A percentile compares a stretch with the other conserved stretches of the same genome.
phyloP scores from a whole-genome alignment of 2,888 invertebrate species.

The Schrankia costaestrigalis region DNA sequence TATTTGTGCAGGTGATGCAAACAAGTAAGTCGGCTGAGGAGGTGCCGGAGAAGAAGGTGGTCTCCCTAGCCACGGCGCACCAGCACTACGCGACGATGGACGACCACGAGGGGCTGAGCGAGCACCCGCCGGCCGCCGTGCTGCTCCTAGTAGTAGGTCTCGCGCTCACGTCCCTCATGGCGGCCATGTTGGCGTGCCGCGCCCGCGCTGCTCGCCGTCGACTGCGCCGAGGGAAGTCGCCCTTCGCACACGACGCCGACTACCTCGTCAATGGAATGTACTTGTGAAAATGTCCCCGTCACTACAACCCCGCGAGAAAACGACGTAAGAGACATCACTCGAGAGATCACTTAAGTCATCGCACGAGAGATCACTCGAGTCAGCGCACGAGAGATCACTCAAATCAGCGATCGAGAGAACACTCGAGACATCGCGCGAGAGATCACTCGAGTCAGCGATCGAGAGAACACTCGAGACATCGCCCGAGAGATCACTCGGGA shows the following conservation, averaged over 20 bases:
- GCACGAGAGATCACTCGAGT: too few species aligned
- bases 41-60: constrained; percentile 14
- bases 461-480: too few species aligned
- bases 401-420: too few species aligned
- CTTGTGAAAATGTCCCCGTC: constrained; percentile 76
- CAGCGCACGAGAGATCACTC: too few species aligned
- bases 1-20: constrained; percentile 7
- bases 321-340: too few species aligned
- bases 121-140: constrained; percentile 89
- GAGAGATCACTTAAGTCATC: too few species aligned
- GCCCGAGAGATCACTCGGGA: too few species aligned
- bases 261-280: constrained; percentile 99
- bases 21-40: constrained; percentile 6
- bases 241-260: constrained; percentile 95
- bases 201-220: constrained; percentile 89
- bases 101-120: constrained; percentile 83
- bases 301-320: neutral
- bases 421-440: too few species aligned
- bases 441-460: too few species aligned
- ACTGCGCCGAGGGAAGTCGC: constrained; percentile 88
- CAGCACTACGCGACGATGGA: constrained; percentile 27
- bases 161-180: too few species aligned
- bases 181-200: constrained; percentile 90
- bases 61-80: constrained; percentile 22
- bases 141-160: constrained; percentile 89